Evolutionary conservation across 2,797 vertebrate genomes (phyloP), one percentile per base, ranked within the genome.

Genomic region (Onychomys arenicola): DNA sequence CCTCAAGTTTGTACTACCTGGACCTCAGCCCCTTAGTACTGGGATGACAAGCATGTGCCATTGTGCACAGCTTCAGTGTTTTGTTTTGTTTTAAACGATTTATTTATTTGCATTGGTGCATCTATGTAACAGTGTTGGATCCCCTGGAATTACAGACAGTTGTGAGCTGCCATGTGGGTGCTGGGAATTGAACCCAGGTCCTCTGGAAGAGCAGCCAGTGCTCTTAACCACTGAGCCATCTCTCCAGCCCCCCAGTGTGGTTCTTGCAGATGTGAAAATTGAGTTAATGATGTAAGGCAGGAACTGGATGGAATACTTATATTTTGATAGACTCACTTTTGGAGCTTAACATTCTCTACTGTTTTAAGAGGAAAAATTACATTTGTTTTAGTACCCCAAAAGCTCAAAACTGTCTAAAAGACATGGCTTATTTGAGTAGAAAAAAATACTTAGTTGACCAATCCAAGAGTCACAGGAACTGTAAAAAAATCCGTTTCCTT

Each of bases 351-450:
- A 40, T 85, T 92, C n/a, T 19, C n/a, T 73, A 29, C 25, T 25
- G 2, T 61, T 32, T 85, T 61, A 49, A 1, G 55, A 82, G 80
- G 63, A 49, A 85, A 81, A 11, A 67, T 29, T 87, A 6, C 75
- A 67, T 73, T 93, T 92, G 37, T 75, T 93, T 93, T 43, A 77
- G 9, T 34, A 49, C 43, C 67, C 37, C 80, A 61, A 73, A 95
- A 71, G 80, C 52, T 95, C 59, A 19, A 88, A 84, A 57, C 23
- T 10, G 34, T 82, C 34, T 89, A 88, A 63, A 13, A 34, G 25
- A 43, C 23, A 25, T 75, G 27, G 27, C 32, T 96, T 63, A 76
- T 92, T 71, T 59, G 59, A 21, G 67, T 93, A 57, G 52, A 63
- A 90, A 81, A 67, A 89, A 76, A 11, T 9, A 46, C 49, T 37